Evolutionary conservation across 2,888 invertebrate genomes (phyloP).

Genomic region (Drosophila subquinaria): DNA sequence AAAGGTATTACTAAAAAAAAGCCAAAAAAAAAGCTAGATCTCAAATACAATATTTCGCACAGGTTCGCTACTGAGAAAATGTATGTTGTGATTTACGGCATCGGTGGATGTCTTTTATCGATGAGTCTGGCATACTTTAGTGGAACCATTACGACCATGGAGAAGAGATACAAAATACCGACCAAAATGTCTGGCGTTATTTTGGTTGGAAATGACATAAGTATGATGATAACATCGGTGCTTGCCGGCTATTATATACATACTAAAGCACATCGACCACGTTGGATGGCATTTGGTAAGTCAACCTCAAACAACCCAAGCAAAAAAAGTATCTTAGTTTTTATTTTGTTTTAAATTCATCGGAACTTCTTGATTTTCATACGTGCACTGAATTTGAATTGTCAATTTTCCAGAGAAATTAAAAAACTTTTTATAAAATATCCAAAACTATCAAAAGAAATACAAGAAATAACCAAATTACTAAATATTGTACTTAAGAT

Average conservation of each 20-base stretch:
- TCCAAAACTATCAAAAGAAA: too few species aligned
- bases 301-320: neutral
- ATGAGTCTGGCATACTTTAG: conserved; percentile 90
- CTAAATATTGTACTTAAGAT: too few species aligned
- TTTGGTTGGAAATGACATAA: conserved; percentile 90
- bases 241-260: conserved; percentile 90
- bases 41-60: too few species aligned
- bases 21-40: neutral
- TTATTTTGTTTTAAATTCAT: too few species aligned
- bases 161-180: conserved; percentile 90
- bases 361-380: too few species aligned
- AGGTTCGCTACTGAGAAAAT: conserved; percentile 84
- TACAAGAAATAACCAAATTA: too few species aligned
- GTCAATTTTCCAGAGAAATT: too few species aligned
- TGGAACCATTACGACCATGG: conserved; percentile 90
- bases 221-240: conserved; percentile 89
- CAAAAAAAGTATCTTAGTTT: too few species aligned
- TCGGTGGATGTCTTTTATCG: conserved; percentile 89
- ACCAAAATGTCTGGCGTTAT: conserved; percentile 90
- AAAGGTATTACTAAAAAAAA: conserved; percentile 84
- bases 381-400: too few species aligned
- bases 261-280: conserved; percentile 88
- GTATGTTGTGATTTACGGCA: conserved; percentile 87
- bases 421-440: too few species aligned
- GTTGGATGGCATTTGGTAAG: conserved; percentile 89